These are phyloP conservation scores for Pempheris klunzingeri DNA, from an alignment of 2,797 vertebrate species.

Conservation along the genomic window DNA sequence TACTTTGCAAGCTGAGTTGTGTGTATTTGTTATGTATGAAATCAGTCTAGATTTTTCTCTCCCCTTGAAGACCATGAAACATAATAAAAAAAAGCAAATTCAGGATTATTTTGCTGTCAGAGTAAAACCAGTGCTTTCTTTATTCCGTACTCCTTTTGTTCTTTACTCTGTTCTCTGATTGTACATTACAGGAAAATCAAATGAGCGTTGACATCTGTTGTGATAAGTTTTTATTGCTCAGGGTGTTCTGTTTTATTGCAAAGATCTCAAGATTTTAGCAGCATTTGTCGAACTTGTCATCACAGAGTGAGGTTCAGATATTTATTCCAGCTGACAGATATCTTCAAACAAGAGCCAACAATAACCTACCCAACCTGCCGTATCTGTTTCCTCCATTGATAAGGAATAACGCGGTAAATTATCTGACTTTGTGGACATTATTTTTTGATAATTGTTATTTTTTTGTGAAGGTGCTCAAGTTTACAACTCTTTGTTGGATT, in stretches of 20 bases:
- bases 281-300: background rate
- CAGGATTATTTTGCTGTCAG: conserved; percentile 52
- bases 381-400: conserved; percentile 4
- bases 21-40: conserved; percentile 76
- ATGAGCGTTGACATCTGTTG: background rate
- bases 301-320: background rate
- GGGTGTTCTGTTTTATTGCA: conserved; percentile 2
- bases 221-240: background rate
- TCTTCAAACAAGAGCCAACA: background rate
- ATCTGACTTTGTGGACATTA: conserved; percentile 10
- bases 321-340: conserved; percentile 4
- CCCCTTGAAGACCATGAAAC: conserved; percentile 60
- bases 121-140: background rate
- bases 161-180: background rate
- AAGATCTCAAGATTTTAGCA: background rate
- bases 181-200: conserved; percentile 13
- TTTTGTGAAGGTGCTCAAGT: background rate
- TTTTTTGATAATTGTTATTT: background rate
- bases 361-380: background rate
- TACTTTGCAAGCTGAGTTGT: conserved; percentile 75
- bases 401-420: conserved; percentile 13
- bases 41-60: conserved; percentile 61
- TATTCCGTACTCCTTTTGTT: background rate
- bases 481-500: background rate
- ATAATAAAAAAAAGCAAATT: conserved; percentile 58